Evolutionary conservation across 1,140 invertebrate species (phyloP), one percentile per base, ranked within the genome.

Genomic region (Drosophila yakuba): DNA sequence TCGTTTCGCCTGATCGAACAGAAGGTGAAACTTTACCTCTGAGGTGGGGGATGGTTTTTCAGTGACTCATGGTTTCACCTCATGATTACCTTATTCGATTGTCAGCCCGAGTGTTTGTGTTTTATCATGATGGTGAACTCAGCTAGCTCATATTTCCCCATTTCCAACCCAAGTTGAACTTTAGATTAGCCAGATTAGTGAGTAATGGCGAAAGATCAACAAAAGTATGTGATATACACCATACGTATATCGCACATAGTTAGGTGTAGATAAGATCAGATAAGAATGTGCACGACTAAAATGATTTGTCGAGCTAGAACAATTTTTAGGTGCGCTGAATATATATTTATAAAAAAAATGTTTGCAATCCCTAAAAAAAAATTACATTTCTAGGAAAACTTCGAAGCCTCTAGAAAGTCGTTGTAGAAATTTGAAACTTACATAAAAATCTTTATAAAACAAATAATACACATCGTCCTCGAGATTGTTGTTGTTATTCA

Each of bases 361-460:
- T 4, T 25, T 0, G 0, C 4, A 25, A 4, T 25, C 25, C 25
- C 25, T 25, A 25, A 25, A 25, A 25, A 25, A 3, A 4, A 25
- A 25, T 25, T 25, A 25, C 23, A 25, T 25, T 25, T 25, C 23
- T 25, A 5, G 23, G 23, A 25, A 25, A 25, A 20, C 20, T 20
- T 20, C 2, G 20, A 4, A 25, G 25, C 32, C 28, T 6, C 32
- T 32, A 32, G 32, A 32, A 32, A 32, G n/a, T n/a, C 11, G 15
- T 54, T 55, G 14, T 15, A 23, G 4, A 50, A 50, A 36, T 51
- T 52, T 1, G 20, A 64, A 66, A 88, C 84, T 88, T 88, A 88
- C 84, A 89, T 88, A 88, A 78, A 88, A 88, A 89, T 88, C 84
- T 89, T 88, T 88, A 82, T 88, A 88, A 88, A 88, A 89, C 54